Evolutionary conservation across 1,140 invertebrate genomes (phyloP).

Genomic region (Vanessa tameamea): DNA sequence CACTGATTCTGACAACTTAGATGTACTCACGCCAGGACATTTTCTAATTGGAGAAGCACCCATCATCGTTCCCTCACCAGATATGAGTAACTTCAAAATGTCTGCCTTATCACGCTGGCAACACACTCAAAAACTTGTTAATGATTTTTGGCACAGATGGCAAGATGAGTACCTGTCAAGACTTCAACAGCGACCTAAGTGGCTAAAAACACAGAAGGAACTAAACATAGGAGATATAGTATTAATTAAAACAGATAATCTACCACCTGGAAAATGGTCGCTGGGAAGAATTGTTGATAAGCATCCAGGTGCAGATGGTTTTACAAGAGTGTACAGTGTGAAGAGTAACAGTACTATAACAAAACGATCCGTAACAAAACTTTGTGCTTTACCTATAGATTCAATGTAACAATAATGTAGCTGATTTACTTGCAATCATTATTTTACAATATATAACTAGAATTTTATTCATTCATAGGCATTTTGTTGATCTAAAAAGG

Average conservation of each 20-base stretch:
- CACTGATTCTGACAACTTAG: conserved; percentile 8
- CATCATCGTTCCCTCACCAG: background rate
- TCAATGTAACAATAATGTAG: too few species aligned
- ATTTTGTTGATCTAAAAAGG: too few species aligned
- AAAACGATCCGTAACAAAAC: conserved; percentile 2
- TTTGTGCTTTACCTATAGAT: too few species aligned
- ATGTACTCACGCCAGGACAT: background rate
- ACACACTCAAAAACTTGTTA: conserved; percentile 23
- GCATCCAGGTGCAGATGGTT: conserved; percentile 5
- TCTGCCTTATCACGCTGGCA: conserved; percentile 24
- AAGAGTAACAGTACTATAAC: conserved; percentile 2
- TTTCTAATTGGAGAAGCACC: too few species aligned
- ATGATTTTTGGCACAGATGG: conserved; percentile 30
- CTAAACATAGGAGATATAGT: conserved; percentile 27
- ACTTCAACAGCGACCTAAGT: conserved; percentile 27
- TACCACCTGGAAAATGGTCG: background rate
- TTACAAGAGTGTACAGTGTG: conserved; percentile 4
- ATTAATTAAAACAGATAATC: background rate
- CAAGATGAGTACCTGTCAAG: conserved; percentile 21
- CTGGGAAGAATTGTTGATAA: conserved; percentile 3
- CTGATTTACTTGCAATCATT: too few species aligned
- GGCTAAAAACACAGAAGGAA: conserved; percentile 19
- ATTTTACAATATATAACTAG: too few species aligned
- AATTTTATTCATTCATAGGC: too few species aligned
- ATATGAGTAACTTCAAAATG: conserved; percentile 16